Percentiles rank a stretch among this genome's conserved stretches.
Evolutionary conservation across 2,113 vertebrate species (phyloP).

Genomic region (Brachirus orientalis): DNA sequence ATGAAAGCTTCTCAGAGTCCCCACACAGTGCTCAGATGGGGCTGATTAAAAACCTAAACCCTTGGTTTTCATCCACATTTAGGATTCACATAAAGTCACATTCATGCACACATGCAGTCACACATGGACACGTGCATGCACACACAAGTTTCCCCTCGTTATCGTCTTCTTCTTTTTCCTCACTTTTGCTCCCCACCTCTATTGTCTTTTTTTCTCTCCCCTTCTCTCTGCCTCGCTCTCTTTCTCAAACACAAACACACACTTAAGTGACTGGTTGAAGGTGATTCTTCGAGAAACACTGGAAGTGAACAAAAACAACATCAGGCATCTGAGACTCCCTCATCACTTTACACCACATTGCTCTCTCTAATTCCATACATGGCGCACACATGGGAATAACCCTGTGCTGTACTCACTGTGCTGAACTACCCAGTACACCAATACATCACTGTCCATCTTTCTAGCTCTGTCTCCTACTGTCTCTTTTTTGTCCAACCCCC

Average conservation of each 20-base stretch:
- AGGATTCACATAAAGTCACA: constrained; percentile 59
- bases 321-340: constrained; percentile 58
- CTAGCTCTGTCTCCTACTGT: constrained; percentile 19
- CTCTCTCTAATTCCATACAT: constrained; percentile 64
- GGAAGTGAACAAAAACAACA: constrained; percentile 44
- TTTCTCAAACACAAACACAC: constrained; percentile 33
- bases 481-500: constrained; percentile 8
- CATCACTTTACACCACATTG: constrained; percentile 57
- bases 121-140: background rate
- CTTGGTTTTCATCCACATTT: constrained; percentile 74
- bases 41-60: constrained; percentile 79
- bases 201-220: background rate
- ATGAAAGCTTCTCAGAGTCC: constrained; percentile 77
- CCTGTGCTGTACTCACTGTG: constrained; percentile 23
- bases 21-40: constrained; percentile 74
- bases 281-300: constrained; percentile 36
- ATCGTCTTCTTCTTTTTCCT: constrained; percentile 34
- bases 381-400: constrained; percentile 49
- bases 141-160: constrained; percentile 31
- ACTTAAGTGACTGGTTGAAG: constrained; percentile 16
- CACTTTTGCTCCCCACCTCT: constrained; percentile 28
- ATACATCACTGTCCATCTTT: constrained; percentile 68
- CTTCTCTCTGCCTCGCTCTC: background rate
- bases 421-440: constrained; percentile 37
- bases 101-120: constrained; percentile 6